A percentile compares a stretch with the other conserved stretches of the same genome.
These are phyloP conservation scores for Drosophila ercepeae DNA, from an alignment of 1,140 invertebrate species.

Conservation along the genomic window DNA sequence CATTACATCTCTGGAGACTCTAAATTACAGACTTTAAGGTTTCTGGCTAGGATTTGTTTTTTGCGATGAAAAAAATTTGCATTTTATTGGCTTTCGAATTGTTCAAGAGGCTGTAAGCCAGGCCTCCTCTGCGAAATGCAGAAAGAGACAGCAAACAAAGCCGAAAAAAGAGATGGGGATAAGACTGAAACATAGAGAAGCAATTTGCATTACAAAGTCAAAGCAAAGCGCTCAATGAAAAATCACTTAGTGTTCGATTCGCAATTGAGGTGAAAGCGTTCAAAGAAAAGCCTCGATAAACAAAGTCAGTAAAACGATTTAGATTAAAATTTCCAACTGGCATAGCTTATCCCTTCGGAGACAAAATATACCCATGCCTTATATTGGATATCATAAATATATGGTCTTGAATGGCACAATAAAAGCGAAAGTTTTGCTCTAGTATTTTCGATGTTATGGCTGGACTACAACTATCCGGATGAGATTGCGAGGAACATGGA, in stretches of 20 bases:
- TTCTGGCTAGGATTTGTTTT: slow-evolving; percentile 46
- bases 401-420: slow-evolving; percentile 6
- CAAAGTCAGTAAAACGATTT: slow-evolving; percentile 30
- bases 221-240: slow-evolving; percentile 53
- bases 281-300: slow-evolving; percentile 16
- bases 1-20: not conserved
- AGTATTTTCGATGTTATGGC: slow-evolving; percentile 18
- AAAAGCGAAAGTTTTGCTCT: slow-evolving; percentile 40
- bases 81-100: slow-evolving; percentile 68
- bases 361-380: slow-evolving; percentile 25
- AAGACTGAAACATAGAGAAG: slow-evolving; percentile 20
- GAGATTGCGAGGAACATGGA: slow-evolving; percentile 47
- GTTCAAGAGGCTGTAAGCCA: slow-evolving; percentile 29
- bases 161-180: not conserved
- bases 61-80: slow-evolving; percentile 68
- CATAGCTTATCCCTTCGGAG: slow-evolving; percentile 1
- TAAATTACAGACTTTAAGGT: slow-evolving; percentile 26
- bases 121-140: slow-evolving; percentile 12
- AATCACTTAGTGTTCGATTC: slow-evolving; percentile 63
- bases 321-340: slow-evolving; percentile 26
- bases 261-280: slow-evolving; percentile 30
- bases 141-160: not conserved
- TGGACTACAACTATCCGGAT: slow-evolving; percentile 11
- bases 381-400: slow-evolving; percentile 34
- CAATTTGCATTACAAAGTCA: slow-evolving; percentile 77